Percentiles rank a stretch among this genome's conserved stretches.
Conservation (phyloP, 2,888 invertebrate genomes). For the Lumbricus terrestris region DNA sequence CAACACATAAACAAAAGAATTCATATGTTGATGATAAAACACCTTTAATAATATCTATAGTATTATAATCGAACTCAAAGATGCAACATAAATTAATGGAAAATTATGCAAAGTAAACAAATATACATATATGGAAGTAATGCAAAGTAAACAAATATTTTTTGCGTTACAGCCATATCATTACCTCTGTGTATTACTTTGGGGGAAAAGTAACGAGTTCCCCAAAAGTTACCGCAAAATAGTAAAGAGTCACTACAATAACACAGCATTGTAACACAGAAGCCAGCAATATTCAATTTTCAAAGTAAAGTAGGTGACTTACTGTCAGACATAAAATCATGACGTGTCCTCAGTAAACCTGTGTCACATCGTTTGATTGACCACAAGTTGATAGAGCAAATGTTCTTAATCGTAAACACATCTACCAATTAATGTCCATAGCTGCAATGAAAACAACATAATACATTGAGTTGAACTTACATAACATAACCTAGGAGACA, state of each 20-base stretch:
- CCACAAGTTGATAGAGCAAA: neutral
- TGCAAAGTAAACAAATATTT: too few species aligned
- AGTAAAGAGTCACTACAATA: neutral
- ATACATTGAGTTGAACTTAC: neutral
- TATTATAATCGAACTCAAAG: too few species aligned
- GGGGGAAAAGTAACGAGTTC: neutral
- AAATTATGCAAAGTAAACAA: too few species aligned
- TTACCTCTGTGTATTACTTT: too few species aligned
- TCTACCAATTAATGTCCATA: neutral
- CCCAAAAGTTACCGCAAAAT: too few species aligned
- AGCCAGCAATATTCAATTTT: neutral
- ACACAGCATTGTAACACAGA: neutral
- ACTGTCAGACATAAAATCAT: slow-evolving; percentile 15
- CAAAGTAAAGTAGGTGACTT: neutral
- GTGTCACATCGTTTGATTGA: neutral
- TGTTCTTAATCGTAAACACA: neutral
- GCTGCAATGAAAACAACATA: neutral
- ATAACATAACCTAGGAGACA: neutral
- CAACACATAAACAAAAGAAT: too few species aligned
- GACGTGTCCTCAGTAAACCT: neutral
- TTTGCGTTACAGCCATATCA: too few species aligned
- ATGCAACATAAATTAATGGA: too few species aligned
- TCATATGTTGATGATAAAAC: too few species aligned
- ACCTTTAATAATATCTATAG: too few species aligned
- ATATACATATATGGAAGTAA: too few species aligned